Base-by-base conservation (phyloP, 2,888 invertebrate genomes). In the Eristalis pertinax region DNA sequence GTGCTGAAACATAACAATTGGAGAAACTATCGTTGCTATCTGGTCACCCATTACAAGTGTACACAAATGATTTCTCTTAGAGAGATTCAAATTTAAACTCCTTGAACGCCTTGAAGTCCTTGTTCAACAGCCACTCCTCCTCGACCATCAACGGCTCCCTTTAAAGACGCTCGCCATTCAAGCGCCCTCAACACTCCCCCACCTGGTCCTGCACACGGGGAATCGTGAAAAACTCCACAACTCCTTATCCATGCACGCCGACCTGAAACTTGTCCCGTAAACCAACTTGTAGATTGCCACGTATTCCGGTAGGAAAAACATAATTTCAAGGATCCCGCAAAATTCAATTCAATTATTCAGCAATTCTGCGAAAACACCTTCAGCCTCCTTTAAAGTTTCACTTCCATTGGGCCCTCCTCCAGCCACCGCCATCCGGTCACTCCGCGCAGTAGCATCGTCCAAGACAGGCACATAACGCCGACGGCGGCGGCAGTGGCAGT, bases 331-430 rank as follows among this genome's bases (percentile, higher is more conserved):
- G 60, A 24, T n/a, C 50, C 60, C 26, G 2, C 1, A 26, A 60
- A 60, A 60, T 26, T 60, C 60, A 60, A 60, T 60, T 60, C 60
- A 60, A 60, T 60, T 60, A 60, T 26, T 26, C 26, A 26, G 15
- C 60, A 60, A 60, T 60, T 60, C 26, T 29, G 19, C 7, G 3
- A 26, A 60, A 24, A 26, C 26, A 26, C 26, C 60, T 60, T 60
- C 26, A 13, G 60, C 60, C 10, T 26, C 11, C 26, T 26, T 60
- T 15, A 60, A 60, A 60, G 50, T 50, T 50, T n/a, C 5, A 5
- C 43, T 4, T 15, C 43, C 38, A 38, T 2, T 38, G 38, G 13
- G 1, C 38, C 38, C 2, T 38, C 19, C 50, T 1, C 50, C 50
- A n/a, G 7, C 50, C 50, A n/a, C 41, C 2, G 2, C 43, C 38